Evolutionary conservation across 2,113 vertebrate species (phyloP).

Genomic region (Clarias macrocephalus): DNA sequence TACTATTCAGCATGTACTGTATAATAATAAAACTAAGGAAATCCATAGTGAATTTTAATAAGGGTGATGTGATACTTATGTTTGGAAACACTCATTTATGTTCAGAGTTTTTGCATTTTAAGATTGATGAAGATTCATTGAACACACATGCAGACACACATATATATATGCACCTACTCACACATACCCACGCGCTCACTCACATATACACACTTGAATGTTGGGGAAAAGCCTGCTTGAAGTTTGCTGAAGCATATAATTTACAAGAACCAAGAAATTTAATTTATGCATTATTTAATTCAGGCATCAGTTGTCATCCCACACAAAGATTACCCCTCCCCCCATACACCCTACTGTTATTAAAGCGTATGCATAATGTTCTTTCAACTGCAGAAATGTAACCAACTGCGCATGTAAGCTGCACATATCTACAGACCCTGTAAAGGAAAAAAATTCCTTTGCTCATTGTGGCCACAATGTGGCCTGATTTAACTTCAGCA

Average conservation of each 20-base stretch:
- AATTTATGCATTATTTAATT: conserved; percentile 46
- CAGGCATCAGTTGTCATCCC: background rate
- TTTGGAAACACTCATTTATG: background rate
- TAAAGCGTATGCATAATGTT: background rate
- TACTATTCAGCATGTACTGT: background rate
- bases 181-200: conserved; percentile 12
- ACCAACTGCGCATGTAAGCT: background rate
- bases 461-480: too few relatives aligned
- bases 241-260: conserved; percentile 42
- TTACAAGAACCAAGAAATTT: conserved; percentile 40
- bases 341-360: background rate
- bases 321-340: background rate
- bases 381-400: background rate
- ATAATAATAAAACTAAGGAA: background rate
- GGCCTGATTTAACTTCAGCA: too few relatives aligned
- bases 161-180: conserved; percentile 30
- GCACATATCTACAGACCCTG: background rate
- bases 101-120: background rate
- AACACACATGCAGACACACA: conserved; percentile 8
- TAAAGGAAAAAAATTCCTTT: background rate
- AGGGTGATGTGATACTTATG: background rate
- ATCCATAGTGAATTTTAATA: background rate
- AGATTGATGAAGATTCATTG: background rate
- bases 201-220: conserved; percentile 17
- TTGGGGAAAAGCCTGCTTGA: conserved; percentile 17